Percentiles rank a stretch among this genome's conserved stretches.
Conservation (phyloP, 1,140 invertebrate genomes). For the Bombus confusus region DNA sequence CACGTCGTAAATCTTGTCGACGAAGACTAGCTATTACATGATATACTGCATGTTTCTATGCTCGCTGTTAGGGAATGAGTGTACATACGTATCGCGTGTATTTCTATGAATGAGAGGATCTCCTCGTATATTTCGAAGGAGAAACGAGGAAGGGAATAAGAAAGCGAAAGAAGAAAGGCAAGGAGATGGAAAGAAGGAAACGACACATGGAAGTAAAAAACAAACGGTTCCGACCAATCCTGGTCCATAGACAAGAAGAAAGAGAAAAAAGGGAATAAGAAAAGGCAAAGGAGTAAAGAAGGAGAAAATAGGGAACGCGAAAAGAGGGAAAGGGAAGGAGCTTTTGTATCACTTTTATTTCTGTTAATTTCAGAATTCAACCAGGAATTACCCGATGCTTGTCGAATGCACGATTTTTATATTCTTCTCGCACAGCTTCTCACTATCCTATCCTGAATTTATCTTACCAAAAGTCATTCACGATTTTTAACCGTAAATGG, state of each 20-base stretch:
- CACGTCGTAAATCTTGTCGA: background rate
- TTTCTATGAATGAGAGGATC: background rate
- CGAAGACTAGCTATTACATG: background rate
- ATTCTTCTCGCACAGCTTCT: background rate
- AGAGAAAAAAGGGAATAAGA: background rate
- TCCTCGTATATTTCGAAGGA: background rate
- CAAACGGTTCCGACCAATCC: fast-evolving
- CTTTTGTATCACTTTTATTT: background rate
- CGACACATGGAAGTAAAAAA: too few relatives aligned
- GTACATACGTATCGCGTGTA: background rate
- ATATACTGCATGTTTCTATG: background rate
- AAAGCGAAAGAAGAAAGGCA: too few relatives aligned
- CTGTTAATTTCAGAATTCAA: too few relatives aligned
- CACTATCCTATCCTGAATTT: background rate
- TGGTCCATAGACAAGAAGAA: too few relatives aligned
- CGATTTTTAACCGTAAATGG: background rate
- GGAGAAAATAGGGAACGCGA: too few relatives aligned
- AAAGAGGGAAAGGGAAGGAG: background rate
- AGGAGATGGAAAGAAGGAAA: too few relatives aligned
- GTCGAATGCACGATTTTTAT: too few relatives aligned
- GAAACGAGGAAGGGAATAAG: too few relatives aligned
- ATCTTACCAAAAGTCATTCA: background rate
- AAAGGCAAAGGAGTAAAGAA: too few relatives aligned
- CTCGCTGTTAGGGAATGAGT: too few relatives aligned
- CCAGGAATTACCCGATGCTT: too few relatives aligned